phyloP scores from a whole-genome alignment of 2,113 vertebrate genomes.

The Platichthys stellatus region DNA sequence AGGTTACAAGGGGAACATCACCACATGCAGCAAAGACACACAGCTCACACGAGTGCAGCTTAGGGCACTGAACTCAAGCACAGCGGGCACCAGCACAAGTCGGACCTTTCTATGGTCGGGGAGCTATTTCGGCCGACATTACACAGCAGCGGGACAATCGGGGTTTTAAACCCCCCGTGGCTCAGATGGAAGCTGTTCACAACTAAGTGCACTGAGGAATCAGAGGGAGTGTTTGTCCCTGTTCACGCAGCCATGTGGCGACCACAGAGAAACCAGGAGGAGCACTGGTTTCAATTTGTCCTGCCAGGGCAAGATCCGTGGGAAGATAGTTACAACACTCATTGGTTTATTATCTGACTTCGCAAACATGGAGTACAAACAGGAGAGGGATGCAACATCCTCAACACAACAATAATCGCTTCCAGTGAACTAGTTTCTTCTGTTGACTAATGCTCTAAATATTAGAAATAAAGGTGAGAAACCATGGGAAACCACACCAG shows the following conservation, averaged over 20 bases:
- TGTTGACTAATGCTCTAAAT: neutral
- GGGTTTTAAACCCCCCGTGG: constrained; percentile 24
- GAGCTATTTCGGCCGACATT: constrained; percentile 34
- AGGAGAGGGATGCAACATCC: neutral
- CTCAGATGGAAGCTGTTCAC: constrained; percentile 25
- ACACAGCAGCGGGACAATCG: constrained; percentile 47
- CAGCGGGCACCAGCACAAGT: constrained; percentile 33
- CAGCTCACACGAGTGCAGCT: constrained; percentile 19
- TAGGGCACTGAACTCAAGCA: constrained; percentile 22
- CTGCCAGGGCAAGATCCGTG: neutral
- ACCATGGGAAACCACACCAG: too few relatives aligned
- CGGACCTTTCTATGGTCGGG: constrained; percentile 12
- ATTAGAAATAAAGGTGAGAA: neutral
- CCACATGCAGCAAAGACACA: constrained; percentile 24
- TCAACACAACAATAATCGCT: neutral
- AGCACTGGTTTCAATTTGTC: neutral
- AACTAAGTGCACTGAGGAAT: constrained; percentile 23
- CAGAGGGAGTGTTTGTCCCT: constrained; percentile 1
- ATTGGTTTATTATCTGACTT: neutral
- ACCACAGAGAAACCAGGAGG: neutral
- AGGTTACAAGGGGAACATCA: neutral
- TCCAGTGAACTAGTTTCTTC: neutral
- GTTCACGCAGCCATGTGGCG: constrained; percentile 8
- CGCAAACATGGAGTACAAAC: neutral
- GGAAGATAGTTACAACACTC: neutral